phyloP scores from a whole-genome alignment of 2,113 vertebrate species.

The Centropristis striata region DNA sequence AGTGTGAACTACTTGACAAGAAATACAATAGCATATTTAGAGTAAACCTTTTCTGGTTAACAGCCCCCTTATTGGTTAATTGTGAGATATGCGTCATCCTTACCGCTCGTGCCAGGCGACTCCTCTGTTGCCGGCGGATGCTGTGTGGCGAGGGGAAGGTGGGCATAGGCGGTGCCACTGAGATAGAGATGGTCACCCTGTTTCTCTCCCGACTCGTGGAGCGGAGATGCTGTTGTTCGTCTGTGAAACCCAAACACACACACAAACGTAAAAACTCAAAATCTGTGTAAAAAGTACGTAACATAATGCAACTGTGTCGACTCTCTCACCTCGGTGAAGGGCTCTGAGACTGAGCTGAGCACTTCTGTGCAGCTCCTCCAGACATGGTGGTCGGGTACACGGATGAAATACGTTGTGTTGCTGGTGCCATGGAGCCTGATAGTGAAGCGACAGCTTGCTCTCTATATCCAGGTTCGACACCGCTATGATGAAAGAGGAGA shows the following conservation, averaged over 20 bases:
- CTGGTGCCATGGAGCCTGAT: slow-evolving; percentile 94
- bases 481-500: slow-evolving; percentile 81
- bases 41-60: too few relatives aligned
- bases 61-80: neutral
- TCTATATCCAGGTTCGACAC: slow-evolving; percentile 97
- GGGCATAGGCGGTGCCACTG: slow-evolving; percentile 92
- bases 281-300: neutral
- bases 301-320: neutral
- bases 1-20: slow-evolving; percentile 1
- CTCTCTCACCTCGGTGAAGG: slow-evolving; percentile 89
- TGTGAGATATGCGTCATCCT: slow-evolving; percentile 55
- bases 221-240: slow-evolving; percentile 68
- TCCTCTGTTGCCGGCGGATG: slow-evolving; percentile 90
- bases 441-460: slow-evolving; percentile 95
- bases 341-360: slow-evolving; percentile 93
- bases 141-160: slow-evolving; percentile 90
- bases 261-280: neutral
- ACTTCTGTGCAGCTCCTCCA: slow-evolving; percentile 94
- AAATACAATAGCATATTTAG: neutral
- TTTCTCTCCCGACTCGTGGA: slow-evolving; percentile 90
- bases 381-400: slow-evolving; percentile 90
- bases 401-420: slow-evolving; percentile 95
- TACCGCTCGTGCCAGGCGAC: slow-evolving; percentile 90
- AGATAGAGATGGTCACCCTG: slow-evolving; percentile 88
- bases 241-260: slow-evolving; percentile 41